Evolutionary conservation across 1,140 invertebrate genomes (phyloP), one percentile per base, ranked within the genome.

Genomic region (Pogonognathellus flavescens): DNA sequence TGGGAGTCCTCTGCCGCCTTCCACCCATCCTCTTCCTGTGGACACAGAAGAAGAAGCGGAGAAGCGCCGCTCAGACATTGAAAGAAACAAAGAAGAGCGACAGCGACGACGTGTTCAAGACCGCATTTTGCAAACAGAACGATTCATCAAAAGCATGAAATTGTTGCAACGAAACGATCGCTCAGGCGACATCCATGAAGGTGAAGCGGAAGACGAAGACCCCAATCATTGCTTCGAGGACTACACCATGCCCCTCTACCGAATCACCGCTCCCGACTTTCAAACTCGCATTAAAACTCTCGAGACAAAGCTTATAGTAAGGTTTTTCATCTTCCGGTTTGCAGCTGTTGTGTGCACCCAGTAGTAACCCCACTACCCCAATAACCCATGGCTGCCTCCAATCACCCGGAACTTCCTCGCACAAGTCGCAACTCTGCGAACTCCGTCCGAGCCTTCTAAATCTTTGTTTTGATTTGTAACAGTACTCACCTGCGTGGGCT

Each of bases 121-220:
- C 88, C 92, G 94, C 84, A 93, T 93, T 90, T 92, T 94, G 88
- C 93, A 94, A 86, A 94, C 93, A 3, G 93, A 94, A 89, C 94
- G 94, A 85, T 95, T 95, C 90, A 92, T 94, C 89, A 95, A 95
- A 91, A 95, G 94, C 90, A 93, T 95, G 92, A 93, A 94, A 89
- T 94, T 95, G 93, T 91, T 95, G 86, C 93, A 94, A 90, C 92
- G 93, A 16, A 94, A 94, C 89, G 93, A 88, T 31, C 85, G 85
- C 31, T 50, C 62, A 11, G 85, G 82, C 22, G 85, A 85, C 52
- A 85, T 84, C 80, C 66, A 81, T 52, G 82, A 84, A 18, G 52
- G 18, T 31, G 9, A 76, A 18, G 62, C 57, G 25, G 57, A 82
- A 18, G 76, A 82, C 4, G 83, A 83, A 86, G 76, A 82, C 4